These are phyloP conservation scores for Raja brachyura DNA, from an alignment of 2,113 vertebrate species.

Conservation along the genomic window DNA sequence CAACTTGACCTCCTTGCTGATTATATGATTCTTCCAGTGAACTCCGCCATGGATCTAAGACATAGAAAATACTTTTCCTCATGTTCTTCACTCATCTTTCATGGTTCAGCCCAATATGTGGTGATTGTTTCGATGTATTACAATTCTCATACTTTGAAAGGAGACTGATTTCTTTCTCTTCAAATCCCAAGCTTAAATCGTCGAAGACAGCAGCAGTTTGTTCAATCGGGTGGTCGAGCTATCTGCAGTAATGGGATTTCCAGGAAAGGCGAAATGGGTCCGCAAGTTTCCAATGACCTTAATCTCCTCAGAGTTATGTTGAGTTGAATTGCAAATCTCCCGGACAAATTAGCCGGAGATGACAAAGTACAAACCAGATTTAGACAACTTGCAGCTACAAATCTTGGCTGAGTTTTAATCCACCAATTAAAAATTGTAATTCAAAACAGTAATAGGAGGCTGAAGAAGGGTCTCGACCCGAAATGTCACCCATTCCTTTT, in stretches of 20 bases:
- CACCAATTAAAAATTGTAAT: not conserved
- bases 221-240: constrained; percentile 21
- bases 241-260: constrained; percentile 15
- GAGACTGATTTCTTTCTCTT: constrained; percentile 12
- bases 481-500: too few species aligned
- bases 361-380: not conserved
- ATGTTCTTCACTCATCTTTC: not conserved
- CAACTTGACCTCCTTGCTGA: too few species aligned
- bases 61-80: not conserved
- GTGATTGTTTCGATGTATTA: not conserved
- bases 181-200: not conserved
- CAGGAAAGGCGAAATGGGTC: not conserved
- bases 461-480: too few species aligned
- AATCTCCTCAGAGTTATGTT: not conserved
- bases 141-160: not conserved
- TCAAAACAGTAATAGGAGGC: not conserved
- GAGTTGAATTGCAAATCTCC: constrained; percentile 2
- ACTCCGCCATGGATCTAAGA: not conserved
- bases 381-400: not conserved
- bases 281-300: not conserved
- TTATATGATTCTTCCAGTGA: not conserved
- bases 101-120: not conserved
- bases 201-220: not conserved
- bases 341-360: not conserved
- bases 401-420: not conserved